Conservation (phyloP, 2,113 vertebrate genomes). For the Halcyon senegalensis region DNA sequence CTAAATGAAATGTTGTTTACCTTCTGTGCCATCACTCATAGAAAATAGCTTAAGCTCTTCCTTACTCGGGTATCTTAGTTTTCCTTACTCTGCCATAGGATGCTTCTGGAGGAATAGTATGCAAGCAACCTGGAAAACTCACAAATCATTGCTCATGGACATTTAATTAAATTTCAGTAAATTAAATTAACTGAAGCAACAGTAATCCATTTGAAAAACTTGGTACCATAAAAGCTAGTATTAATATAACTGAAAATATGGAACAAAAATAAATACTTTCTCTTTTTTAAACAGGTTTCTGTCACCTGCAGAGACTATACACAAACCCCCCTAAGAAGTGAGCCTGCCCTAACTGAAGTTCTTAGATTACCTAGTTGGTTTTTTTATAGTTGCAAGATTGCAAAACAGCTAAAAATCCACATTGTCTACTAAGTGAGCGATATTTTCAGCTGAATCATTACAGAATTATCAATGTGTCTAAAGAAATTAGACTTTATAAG, state of each 20-base stretch:
- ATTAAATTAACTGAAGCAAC: background rate
- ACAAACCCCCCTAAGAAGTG: background rate
- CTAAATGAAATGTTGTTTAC: background rate
- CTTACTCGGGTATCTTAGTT: background rate
- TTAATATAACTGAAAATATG: background rate
- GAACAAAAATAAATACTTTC: background rate
- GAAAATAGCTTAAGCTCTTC: background rate
- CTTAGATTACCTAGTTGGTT: background rate
- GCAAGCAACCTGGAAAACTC: background rate
- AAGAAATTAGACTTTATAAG: background rate
- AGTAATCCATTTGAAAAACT: background rate
- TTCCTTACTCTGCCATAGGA: background rate
- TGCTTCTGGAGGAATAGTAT: background rate
- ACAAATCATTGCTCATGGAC: background rate
- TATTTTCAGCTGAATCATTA: background rate
- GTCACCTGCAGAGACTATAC: background rate
- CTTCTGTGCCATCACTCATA: background rate
- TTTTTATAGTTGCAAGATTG: background rate
- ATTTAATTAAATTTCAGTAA: background rate
- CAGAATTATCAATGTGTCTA: background rate
- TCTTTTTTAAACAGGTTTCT: background rate
- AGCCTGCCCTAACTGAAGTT: background rate
- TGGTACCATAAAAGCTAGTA: background rate
- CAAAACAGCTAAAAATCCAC: background rate
- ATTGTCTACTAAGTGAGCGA: background rate